phyloP scores from a whole-genome alignment of 23 tunicate species.

The Aplidium turbinatum region DNA sequence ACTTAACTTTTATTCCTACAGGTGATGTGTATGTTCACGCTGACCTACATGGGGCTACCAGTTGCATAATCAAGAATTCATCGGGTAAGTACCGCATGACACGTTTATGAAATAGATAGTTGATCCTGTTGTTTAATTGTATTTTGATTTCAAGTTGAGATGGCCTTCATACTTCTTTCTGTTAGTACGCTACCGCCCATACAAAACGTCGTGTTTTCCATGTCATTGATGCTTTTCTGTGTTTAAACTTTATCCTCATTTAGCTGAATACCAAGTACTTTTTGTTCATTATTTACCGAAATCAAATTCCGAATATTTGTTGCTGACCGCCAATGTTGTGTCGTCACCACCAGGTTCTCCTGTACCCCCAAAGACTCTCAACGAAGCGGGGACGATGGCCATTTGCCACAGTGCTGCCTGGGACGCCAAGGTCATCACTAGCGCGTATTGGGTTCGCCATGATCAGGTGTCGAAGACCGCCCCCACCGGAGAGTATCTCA shows the following conservation, averaged over 20 bases:
- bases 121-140: too few relatives aligned
- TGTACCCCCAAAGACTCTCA: conserved; percentile 81
- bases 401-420: conserved; percentile 99
- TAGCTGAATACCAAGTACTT: too few relatives aligned
- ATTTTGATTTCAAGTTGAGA: not conserved
- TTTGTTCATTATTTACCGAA: too few relatives aligned
- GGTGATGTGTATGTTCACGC: conserved; percentile 96
- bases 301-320: too few relatives aligned
- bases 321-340: too few relatives aligned
- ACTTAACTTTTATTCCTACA: conserved; percentile 4
- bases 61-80: conserved; percentile 75
- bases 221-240: too few relatives aligned
- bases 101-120: too few relatives aligned
- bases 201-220: too few relatives aligned
- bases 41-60: conserved; percentile 96
- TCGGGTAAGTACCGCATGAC: conserved; percentile 34
- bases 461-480: conserved; percentile 98
- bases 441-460: conserved; percentile 95
- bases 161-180: too few relatives aligned
- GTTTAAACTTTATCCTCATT: too few relatives aligned
- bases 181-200: too few relatives aligned
- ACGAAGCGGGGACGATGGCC: conserved; percentile 98
- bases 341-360: conserved; percentile 29
- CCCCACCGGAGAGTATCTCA: conserved; percentile 95
- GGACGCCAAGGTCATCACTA: conserved; percentile 96